These are phyloP conservation scores for Pseudomyrmex pallidus DNA, from an alignment of 1,140 invertebrate genomes.

Conservation along the genomic window DNA sequence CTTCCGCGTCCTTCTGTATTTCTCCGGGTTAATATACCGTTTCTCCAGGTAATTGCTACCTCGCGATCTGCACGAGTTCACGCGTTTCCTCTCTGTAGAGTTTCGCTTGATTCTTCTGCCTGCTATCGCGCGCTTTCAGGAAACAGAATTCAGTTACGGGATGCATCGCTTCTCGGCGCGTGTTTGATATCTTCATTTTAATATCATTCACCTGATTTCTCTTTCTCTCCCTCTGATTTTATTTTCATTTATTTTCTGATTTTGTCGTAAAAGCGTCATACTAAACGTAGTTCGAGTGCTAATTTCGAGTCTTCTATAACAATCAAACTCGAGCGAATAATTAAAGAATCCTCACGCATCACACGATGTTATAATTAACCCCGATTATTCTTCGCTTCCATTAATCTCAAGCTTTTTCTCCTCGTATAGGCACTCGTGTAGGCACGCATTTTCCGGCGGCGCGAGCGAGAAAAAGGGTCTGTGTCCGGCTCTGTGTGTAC, in stretches of 20 bases:
- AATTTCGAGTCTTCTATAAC: not conserved
- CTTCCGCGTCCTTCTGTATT: conserved; percentile 39
- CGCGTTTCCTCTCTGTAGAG: conserved; percentile 47
- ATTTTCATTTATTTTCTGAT: no score
- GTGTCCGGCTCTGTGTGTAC: conserved; percentile 33
- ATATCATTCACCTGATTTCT: conserved; percentile 1
- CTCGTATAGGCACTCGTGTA: not conserved
- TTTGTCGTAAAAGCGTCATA: no score
- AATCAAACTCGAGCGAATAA: no score
- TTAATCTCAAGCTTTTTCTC: conserved; percentile 52
- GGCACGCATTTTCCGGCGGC: conserved; percentile 49
- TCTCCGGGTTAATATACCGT: conserved; percentile 61
- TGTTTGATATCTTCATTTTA: not conserved
- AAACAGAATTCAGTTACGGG: not conserved
- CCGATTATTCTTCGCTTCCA: conserved; percentile 20
- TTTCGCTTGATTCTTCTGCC: conserved; percentile 28
- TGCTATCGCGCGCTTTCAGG: not conserved
- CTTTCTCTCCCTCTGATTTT: not conserved
- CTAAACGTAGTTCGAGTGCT: not conserved
- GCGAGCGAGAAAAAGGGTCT: conserved; percentile 48
- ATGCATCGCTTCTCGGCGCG: not conserved
- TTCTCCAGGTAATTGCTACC: conserved; percentile 53
- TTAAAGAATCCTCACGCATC: not conserved
- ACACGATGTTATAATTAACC: conserved; percentile 2
- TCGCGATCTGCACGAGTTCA: conserved; percentile 52